Base-by-base conservation (phyloP, 2,797 vertebrate species). In the Tragopan temminckii region DNA sequence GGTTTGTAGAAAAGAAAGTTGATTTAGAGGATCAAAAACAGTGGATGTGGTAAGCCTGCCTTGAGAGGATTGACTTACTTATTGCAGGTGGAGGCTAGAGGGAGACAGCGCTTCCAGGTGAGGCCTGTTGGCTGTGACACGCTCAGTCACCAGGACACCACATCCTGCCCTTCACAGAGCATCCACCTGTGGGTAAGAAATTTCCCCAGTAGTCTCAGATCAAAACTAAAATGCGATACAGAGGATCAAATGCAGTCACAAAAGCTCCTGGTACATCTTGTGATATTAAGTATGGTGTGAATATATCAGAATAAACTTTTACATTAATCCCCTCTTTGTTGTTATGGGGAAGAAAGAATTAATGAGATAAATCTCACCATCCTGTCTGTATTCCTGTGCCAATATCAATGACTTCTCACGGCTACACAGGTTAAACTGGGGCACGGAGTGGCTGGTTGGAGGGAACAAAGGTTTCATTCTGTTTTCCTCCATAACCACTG, bases 381-480 rank as follows among this genome's bases (percentile, higher is more conserved):
- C 35, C 9, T 19, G 36, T 27, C 9, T 19, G 29, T 27, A 31
- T 19, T 38, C 35, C 33, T 29, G 25, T 20, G 25, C 46, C 29
- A 33, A 62, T 29, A 35, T 11, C 5, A 7, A 19, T 69, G 67
- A 29, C 46, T 38, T 52, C 35, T 19, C 46, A 29, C 9, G 9
- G 25, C 35, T 38, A 35, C 46, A 16, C 13, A 38, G 27, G 27
- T 21, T 52, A 38, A 33, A 69, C 38, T 31, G 21, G 35, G 20
- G 19, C 35, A 52, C 13, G 5, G 20, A 62, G 59, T 0, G 1
- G 8, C 35, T 57, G 48, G 5, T 23, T 1, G 1, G 15, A 21
- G 24, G 21, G 1, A 63, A 15, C 33, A n/a, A 40, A 85, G 15
- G 2, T 55, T 38, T 70, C 27, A 13, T 62, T 40, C 25, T 62